A percentile compares a stretch with the other conserved stretches of the same genome.
phyloP scores from a whole-genome alignment of 2,113 vertebrate genomes.

The Clarias magur region DNA sequence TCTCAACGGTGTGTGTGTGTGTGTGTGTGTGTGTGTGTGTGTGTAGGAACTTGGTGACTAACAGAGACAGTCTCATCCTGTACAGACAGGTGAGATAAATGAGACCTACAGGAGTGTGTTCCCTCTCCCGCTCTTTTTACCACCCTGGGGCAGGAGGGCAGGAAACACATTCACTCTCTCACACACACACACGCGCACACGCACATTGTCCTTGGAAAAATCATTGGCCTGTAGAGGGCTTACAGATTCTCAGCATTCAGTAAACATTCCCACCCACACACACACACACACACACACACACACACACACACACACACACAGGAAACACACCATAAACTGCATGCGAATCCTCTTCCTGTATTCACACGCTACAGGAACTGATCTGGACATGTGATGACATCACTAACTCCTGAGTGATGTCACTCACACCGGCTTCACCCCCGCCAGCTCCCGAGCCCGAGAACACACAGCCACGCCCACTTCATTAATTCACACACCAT shows the following conservation, averaged over 20 bases:
- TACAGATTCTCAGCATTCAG: slow-evolving; percentile 2
- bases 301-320: background rate
- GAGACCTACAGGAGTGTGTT: background rate
- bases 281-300: background rate
- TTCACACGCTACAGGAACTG: background rate
- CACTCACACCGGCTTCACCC: background rate
- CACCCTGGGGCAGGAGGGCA: background rate
- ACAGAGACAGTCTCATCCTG: background rate
- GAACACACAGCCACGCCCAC: no score
- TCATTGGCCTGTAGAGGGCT: slow-evolving; percentile 6
- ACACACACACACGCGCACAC: background rate
- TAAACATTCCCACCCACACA: slow-evolving; percentile 15
- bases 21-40: no score
- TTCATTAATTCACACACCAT: background rate
- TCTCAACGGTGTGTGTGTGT: background rate
- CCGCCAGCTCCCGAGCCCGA: no score
- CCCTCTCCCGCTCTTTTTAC: background rate
- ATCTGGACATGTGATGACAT: background rate
- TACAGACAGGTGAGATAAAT: background rate
- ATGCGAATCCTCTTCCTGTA: background rate
- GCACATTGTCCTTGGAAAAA: slow-evolving; percentile 45
- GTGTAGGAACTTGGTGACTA: background rate
- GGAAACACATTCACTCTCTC: background rate
- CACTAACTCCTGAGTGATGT: background rate
- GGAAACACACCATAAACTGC: background rate